A percentile compares a stretch with the other conserved stretches of the same genome.
Evolutionary conservation across 2,888 invertebrate species (phyloP).

Genomic region (Drosophila paramelanica): DNA sequence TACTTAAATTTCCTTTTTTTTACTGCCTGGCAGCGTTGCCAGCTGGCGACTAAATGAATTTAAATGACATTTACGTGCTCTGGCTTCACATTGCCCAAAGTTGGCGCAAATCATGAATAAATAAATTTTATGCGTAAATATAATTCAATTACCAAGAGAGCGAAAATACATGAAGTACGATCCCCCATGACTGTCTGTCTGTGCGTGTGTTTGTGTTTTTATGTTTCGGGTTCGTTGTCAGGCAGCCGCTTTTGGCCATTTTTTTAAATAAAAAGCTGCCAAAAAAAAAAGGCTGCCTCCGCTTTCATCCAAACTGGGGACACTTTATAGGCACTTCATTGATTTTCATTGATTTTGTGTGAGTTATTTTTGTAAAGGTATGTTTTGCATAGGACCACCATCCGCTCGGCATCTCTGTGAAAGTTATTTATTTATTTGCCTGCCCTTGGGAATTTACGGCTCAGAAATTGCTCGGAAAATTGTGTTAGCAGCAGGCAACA

Average conservation of each 20-base stretch:
- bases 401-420: conserved; percentile 16
- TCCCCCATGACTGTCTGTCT: neutral
- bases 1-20: conserved; percentile 7
- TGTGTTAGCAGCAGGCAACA: conserved; percentile 2
- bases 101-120: conserved; percentile 66
- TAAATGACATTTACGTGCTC: conserved; percentile 73
- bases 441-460: conserved; percentile 43
- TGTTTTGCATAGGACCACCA: conserved; percentile 12
- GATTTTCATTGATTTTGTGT: conserved; percentile 73
- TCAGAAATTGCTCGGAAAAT: conserved; percentile 2
- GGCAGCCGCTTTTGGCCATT: conserved; percentile 35
- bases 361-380: conserved; percentile 66
- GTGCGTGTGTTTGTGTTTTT: conserved; percentile 1
- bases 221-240: conserved; percentile 16
- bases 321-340: conserved; percentile 63
- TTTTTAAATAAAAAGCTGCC: conserved; percentile 38
- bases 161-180: conserved; percentile 18
- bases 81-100: conserved; percentile 34
- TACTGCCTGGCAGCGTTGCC: conserved; percentile 40
- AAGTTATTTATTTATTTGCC: conserved; percentile 56
- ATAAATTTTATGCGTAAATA: conserved; percentile 69
- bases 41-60: conserved; percentile 62
- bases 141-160: conserved; percentile 66
- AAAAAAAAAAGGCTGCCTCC: conserved; percentile 16
- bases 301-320: conserved; percentile 9